A percentile compares a stretch with the other conserved stretches of the same genome.
These are phyloP conservation scores for Pseudotriccus pelzelni DNA, from an alignment of 2,797 vertebrate genomes.

Conservation along the genomic window DNA sequence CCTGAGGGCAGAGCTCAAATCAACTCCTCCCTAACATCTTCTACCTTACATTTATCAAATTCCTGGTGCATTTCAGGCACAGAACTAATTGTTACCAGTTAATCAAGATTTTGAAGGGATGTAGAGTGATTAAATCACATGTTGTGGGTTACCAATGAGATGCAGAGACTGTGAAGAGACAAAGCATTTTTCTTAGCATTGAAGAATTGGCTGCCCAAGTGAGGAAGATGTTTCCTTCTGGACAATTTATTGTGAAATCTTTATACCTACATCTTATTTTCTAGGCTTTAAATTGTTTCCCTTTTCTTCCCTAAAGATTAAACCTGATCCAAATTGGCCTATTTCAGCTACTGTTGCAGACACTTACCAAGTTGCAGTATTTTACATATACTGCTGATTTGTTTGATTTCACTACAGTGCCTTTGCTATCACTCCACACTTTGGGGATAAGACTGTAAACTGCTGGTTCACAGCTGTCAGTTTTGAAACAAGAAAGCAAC, in stretches of 20 bases:
- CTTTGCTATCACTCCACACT: neutral
- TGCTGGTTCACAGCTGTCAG: neutral
- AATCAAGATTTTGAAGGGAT: neutral
- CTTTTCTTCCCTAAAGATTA: neutral
- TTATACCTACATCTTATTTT: neutral
- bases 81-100: neutral
- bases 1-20: neutral
- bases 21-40: neutral
- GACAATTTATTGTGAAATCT: neutral
- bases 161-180: neutral
- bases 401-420: neutral
- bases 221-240: neutral
- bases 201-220: neutral
- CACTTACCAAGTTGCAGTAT: neutral
- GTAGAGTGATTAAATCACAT: neutral
- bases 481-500: neutral
- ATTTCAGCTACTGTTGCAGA: neutral
- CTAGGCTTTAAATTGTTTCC: neutral
- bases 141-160: neutral
- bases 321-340: neutral
- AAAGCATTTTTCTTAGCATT: accelerated
- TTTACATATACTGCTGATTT: neutral
- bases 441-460: neutral
- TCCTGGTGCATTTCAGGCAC: neutral
- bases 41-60: neutral